Conservation (phyloP, 2,888 invertebrate species). For the Congeria kusceri region DNA sequence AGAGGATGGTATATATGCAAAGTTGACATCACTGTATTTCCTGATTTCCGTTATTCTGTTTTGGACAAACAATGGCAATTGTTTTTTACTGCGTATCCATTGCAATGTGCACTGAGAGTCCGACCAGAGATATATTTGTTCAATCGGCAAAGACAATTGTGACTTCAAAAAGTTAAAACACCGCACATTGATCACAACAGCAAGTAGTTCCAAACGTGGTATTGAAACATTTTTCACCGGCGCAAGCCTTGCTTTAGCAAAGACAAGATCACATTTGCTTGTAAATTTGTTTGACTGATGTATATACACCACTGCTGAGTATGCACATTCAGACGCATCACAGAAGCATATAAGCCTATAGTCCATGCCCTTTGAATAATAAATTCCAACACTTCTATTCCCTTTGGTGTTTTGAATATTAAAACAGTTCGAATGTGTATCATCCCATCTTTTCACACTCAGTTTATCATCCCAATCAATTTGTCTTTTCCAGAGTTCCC, state of each 20-base stretch:
- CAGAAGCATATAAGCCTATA: neutral
- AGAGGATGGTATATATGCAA: conserved; percentile 13
- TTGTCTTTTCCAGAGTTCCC: neutral
- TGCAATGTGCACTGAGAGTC: conserved; percentile 35
- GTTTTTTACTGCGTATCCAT: conserved; percentile 28
- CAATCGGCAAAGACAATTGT: conserved; percentile 11
- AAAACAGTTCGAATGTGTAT: neutral
- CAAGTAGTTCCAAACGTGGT: conserved; percentile 23
- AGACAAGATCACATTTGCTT: neutral
- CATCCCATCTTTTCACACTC: neutral
- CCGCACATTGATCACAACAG: conserved; percentile 20
- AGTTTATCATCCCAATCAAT: neutral
- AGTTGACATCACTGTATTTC: conserved; percentile 16
- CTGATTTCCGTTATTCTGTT: conserved; percentile 35
- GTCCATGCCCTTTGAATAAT: neutral
- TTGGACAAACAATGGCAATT: conserved; percentile 24
- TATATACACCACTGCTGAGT: conserved; percentile 4
- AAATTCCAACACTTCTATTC: neutral
- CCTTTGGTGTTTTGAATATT: neutral
- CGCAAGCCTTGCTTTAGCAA: conserved; percentile 12
- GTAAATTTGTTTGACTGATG: neutral
- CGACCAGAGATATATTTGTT: conserved; percentile 10
- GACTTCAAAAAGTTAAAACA: conserved; percentile 20
- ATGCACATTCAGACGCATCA: neutral
- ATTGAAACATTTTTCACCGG: conserved; percentile 5